phyloP scores from a whole-genome alignment of 1,140 invertebrate species.

The Heliconius hewitsoni region DNA sequence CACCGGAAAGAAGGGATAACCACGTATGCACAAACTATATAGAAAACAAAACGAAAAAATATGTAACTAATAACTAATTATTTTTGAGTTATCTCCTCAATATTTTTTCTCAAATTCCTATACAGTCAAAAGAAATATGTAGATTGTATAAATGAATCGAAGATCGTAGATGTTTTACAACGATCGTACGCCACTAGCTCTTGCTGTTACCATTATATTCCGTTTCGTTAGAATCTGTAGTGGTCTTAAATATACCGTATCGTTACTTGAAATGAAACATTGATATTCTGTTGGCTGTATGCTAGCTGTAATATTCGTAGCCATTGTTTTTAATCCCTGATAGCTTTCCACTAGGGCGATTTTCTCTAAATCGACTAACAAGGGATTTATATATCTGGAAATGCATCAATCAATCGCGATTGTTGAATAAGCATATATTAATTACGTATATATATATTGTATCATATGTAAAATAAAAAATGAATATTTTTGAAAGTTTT shows the following conservation, averaged over 20 bases:
- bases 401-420: background rate
- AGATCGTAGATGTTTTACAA: slow-evolving; percentile 9
- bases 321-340: slow-evolving; percentile 26
- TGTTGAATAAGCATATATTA: no score
- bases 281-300: slow-evolving; percentile 26
- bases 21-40: background rate
- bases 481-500: no score
- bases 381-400: slow-evolving; percentile 3
- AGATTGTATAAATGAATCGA: background rate
- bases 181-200: slow-evolving; percentile 9
- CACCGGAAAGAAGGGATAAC: no score
- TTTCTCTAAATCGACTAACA: slow-evolving; percentile 15
- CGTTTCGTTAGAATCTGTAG: slow-evolving; percentile 19
- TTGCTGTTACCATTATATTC: slow-evolving; percentile 22
- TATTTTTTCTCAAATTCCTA: background rate
- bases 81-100: background rate
- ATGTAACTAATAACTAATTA: background rate
- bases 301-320: slow-evolving; percentile 15
- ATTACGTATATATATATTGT: background rate
- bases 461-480: no score
- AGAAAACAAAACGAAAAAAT: background rate
- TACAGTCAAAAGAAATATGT: background rate
- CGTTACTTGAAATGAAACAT: slow-evolving; percentile 29
- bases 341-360: slow-evolving; percentile 28
- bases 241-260: slow-evolving; percentile 21